Conservation (phyloP, 2,797 vertebrate genomes). For the Onychomys leucogaster region DNA sequence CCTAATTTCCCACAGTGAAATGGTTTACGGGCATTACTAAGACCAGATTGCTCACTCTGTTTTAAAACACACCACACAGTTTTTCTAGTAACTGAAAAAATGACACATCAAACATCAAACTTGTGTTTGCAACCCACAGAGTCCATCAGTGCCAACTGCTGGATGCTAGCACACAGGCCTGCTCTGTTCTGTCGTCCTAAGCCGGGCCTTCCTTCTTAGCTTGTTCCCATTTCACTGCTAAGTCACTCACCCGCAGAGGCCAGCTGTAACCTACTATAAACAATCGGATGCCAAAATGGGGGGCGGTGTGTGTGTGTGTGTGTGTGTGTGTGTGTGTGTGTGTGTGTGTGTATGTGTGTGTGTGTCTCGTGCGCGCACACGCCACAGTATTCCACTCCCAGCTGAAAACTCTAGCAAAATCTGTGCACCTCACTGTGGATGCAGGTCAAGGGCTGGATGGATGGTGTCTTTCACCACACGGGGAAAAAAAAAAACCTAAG, state of each 20-base stretch:
- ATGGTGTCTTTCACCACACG: background rate
- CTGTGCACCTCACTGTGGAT: background rate
- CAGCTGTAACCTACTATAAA: background rate
- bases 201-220: background rate
- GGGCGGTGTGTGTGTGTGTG: too few species aligned
- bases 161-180: background rate
- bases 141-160: slow-evolving; percentile 22
- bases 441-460: rapidly evolving
- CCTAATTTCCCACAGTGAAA: background rate
- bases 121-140: slow-evolving; percentile 54
- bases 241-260: slow-evolving; percentile 1
- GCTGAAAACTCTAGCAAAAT: background rate
- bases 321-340: too few species aligned
- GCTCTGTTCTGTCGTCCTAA: background rate
- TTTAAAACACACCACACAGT: slow-evolving; percentile 58
- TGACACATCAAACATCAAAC: slow-evolving; percentile 60
- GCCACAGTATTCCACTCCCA: background rate
- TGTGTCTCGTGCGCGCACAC: too few species aligned
- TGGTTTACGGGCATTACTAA: background rate
- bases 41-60: slow-evolving; percentile 7
- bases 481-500: background rate
- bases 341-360: too few species aligned
- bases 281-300: background rate
- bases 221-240: slow-evolving; percentile 6
- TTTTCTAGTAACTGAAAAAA: slow-evolving; percentile 63